These are phyloP conservation scores for Diploptera punctata DNA, from an alignment of 2,888 invertebrate species.

Conservation along the genomic window DNA sequence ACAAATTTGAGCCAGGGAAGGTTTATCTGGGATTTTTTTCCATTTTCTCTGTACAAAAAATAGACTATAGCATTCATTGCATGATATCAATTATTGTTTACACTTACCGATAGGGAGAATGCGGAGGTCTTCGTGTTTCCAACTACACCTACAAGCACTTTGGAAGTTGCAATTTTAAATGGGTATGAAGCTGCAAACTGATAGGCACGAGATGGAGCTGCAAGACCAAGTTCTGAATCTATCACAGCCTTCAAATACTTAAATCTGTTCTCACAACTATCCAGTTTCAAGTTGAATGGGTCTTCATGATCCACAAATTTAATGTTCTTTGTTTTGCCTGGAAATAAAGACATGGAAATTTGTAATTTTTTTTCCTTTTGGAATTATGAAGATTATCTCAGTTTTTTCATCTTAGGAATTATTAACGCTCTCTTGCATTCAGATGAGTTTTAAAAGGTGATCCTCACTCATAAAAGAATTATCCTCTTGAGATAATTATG, in stretches of 20 bases:
- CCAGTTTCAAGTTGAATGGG: neutral
- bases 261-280: conserved; percentile 64
- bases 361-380: no score
- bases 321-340: conserved; percentile 44
- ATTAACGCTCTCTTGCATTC: no score
- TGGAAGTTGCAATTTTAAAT: conserved; percentile 77
- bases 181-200: conserved; percentile 54
- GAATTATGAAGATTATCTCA: no score
- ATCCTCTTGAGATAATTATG: no score
- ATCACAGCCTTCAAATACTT: conserved; percentile 1
- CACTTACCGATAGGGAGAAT: conserved; percentile 8
- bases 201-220: neutral
- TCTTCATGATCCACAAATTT: conserved; percentile 49
- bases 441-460: no score
- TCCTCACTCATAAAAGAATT: no score
- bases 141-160: conserved; percentile 71
- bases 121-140: conserved; percentile 46
- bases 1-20: no score
- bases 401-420: no score
- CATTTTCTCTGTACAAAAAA: no score
- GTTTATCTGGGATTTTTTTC: no score
- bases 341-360: neutral
- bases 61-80: no score
- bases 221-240: conserved; percentile 1
- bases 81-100: no score